Evolutionary conservation across 2,113 vertebrate genomes (phyloP), one percentile per base, ranked within the genome.

Genomic region (Chrysochloris asiatica): DNA sequence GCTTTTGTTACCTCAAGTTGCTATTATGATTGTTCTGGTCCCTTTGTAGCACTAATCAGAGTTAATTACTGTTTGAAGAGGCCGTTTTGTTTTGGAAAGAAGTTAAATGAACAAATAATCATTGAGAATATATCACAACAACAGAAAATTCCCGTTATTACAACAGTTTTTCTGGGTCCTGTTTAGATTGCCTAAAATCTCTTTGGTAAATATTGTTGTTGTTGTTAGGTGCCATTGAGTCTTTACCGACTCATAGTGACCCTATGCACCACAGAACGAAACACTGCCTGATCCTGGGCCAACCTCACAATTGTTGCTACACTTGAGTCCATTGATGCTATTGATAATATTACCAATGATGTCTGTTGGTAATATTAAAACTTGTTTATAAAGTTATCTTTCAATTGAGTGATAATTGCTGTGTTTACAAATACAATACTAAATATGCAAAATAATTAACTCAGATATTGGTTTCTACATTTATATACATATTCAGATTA

Each of bases 371-470:
- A 83, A 75, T 75, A 87, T 88, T 78, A 83, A 71, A 36, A 43
- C 28, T 76, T 91, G 36, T 21, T 65, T 85, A 86, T 38, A 88
- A 71, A 36, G 33, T 9, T 63, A 67, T 81, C 50, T 89, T 69
- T 83, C 17, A 83, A 50, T 52, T 83, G 33, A n/a, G 81, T 89
- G 79, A 63, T 67, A 83, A 88, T 56, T 36, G 16, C 38, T 91
- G 19, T 83, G 36, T 76, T 92, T 83, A 89, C 5, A 86, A 76
- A 14, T 65, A 22, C 45, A 83, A 80, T 89, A 71, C 65, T 83
- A 93, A 91, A 91, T 78, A 86, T n/a, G 76, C 48, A 88, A 85
- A 85, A 80, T 38, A 52, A n/a, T 84, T 93, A 77, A 94, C 65
- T 88, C 26, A 88, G 24, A 83, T 36, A 4, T 61, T 89, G 36